Evolutionary conservation across 2,888 invertebrate species (phyloP).

Genomic region (Drosophila multiciliata): DNA sequence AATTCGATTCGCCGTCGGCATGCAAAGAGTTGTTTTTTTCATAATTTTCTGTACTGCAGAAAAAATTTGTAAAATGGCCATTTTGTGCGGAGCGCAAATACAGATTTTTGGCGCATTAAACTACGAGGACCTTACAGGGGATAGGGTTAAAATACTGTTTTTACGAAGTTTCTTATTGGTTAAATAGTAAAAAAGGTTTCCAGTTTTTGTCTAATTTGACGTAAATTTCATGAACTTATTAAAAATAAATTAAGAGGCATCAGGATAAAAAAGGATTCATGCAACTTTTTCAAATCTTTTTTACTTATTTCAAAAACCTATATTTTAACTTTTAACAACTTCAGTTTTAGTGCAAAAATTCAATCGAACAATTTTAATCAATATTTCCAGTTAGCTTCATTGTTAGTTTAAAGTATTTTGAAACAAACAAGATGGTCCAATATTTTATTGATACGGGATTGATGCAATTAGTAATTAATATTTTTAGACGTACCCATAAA

Average conservation of each 20-base stretch:
- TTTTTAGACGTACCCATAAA: background rate
- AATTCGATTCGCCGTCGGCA: background rate
- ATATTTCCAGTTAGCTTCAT: background rate
- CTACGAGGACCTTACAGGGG: rapidly evolving
- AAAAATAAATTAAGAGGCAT: rapidly evolving
- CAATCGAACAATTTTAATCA: background rate
- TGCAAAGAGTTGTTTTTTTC: background rate
- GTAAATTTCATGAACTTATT: too few species aligned
- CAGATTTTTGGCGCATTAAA: background rate
- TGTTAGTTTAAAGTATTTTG: background rate
- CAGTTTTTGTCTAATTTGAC: background rate
- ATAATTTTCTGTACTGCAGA: background rate
- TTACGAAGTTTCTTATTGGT: background rate
- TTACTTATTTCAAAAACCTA: background rate
- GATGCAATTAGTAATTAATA: background rate
- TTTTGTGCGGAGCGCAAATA: background rate
- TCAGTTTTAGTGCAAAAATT: background rate
- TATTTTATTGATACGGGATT: background rate
- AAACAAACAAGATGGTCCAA: background rate
- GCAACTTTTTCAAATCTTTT: background rate
- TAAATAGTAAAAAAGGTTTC: background rate
- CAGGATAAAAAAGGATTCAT: background rate
- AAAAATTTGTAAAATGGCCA: background rate
- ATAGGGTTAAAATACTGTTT: background rate
- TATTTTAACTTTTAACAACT: background rate